Percentiles rank a stretch among this genome's conserved stretches.
These are phyloP conservation scores for Neolamprologus brichardi DNA, from an alignment of 2,113 vertebrate genomes.

Conservation along the genomic window DNA sequence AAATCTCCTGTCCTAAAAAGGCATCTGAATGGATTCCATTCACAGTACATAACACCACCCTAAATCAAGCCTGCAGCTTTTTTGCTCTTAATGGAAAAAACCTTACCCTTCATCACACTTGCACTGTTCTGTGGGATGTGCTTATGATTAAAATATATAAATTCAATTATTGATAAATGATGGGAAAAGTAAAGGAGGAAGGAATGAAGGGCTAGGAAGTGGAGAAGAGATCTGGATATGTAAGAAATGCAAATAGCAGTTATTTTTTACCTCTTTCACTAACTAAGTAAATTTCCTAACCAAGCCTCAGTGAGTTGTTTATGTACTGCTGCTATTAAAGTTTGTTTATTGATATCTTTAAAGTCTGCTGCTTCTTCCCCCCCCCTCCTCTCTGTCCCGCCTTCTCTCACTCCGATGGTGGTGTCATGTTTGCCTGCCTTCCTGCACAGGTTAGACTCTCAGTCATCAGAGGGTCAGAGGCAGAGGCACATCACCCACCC, in stretches of 20 bases:
- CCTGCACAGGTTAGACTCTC: slow-evolving; percentile 48
- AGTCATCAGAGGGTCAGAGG: slow-evolving; percentile 39
- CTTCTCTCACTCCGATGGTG: not conserved
- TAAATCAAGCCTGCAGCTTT: slow-evolving; percentile 28
- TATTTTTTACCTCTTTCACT: not conserved
- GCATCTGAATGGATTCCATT: slow-evolving; percentile 13
- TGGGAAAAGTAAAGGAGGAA: not conserved
- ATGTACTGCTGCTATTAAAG: not conserved
- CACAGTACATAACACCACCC: not conserved
- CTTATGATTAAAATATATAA: not conserved
- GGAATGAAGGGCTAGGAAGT: not conserved
- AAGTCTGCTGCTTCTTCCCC: not conserved
- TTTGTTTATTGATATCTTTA: not conserved
- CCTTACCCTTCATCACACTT: slow-evolving; percentile 21
- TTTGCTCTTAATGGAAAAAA: slow-evolving; percentile 9
- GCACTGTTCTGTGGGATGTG: not conserved
- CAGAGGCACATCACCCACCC: not conserved
- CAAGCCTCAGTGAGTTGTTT: not conserved
- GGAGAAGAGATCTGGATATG: not conserved
- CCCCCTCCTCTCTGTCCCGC: not conserved
- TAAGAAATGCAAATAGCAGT: not conserved
- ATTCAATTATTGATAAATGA: slow-evolving; percentile 6
- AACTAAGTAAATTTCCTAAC: not conserved
- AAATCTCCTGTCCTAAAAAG: not conserved
- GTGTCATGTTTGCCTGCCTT: slow-evolving; percentile 46